phyloP scores from a whole-genome alignment of 2,797 vertebrate genomes.

The Acanthornis magna region DNA sequence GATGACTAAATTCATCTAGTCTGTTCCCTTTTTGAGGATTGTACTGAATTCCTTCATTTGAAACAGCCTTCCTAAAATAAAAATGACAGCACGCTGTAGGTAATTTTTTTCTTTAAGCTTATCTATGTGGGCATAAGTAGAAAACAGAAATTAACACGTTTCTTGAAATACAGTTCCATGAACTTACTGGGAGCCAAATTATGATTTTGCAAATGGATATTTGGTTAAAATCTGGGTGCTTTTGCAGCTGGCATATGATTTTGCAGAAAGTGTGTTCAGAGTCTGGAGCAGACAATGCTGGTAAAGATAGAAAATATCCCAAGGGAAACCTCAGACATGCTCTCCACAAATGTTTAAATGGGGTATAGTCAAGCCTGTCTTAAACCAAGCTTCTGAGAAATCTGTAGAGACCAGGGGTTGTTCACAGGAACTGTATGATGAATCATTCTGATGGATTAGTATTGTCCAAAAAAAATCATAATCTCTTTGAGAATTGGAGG shows the following conservation, averaged over 20 bases:
- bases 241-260: not conserved
- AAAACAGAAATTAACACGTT: not conserved
- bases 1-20: not conserved
- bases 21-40: not conserved
- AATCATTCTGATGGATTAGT: not conserved
- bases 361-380: not conserved
- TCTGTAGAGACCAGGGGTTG: not conserved
- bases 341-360: not conserved
- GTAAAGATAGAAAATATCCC: not conserved
- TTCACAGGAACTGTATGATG: not conserved
- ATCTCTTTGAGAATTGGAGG: not conserved
- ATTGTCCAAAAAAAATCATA: not conserved
- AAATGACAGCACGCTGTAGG: fast-evolving
- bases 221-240: not conserved
- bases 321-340: not conserved
- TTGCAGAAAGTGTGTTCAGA: not conserved
- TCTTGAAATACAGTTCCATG: not conserved
- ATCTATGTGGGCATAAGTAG: fast-evolving
- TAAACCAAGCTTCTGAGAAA: not conserved
- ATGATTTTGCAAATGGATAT: not conserved
- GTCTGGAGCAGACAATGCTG: not conserved
- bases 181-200: not conserved
- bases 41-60: not conserved
- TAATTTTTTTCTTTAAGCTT: not conserved
- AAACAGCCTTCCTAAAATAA: not conserved